A percentile compares a stretch with the other conserved stretches of the same genome.
Conservation (phyloP, 2,888 invertebrate species). For the Falcaria lacertinaria region DNA sequence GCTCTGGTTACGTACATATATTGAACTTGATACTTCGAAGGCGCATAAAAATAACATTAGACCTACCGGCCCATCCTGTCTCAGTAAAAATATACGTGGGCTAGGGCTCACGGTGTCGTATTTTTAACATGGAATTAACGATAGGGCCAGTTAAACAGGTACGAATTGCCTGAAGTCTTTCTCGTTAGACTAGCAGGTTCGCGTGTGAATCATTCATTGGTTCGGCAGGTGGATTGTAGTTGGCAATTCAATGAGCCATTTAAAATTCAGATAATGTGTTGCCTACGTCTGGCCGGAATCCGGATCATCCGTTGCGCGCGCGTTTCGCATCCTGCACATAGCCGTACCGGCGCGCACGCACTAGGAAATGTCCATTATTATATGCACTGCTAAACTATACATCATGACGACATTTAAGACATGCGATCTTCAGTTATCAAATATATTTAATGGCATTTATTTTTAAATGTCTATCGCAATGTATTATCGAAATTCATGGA, state of each 20-base stretch:
- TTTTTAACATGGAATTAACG: constrained; percentile 9
- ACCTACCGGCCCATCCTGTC: constrained; percentile 20
- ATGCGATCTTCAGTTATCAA: too few relatives aligned
- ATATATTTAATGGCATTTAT: too few relatives aligned
- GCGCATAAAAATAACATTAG: constrained; percentile 29
- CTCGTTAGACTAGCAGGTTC: constrained; percentile 22
- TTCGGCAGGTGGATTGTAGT: constrained; percentile 56
- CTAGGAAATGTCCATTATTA: too few relatives aligned
- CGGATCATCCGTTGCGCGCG: constrained; percentile 68
- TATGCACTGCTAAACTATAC: too few relatives aligned
- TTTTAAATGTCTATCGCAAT: too few relatives aligned
- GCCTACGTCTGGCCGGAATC: constrained; percentile 57
- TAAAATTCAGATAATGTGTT: constrained; percentile 66
- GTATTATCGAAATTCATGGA: too few relatives aligned
- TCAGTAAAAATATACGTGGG: constrained; percentile 16
- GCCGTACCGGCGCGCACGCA: constrained; percentile 53
- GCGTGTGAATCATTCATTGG: constrained; percentile 53
- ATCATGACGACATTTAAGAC: too few relatives aligned
- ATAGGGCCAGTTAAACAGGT: constrained; percentile 3
- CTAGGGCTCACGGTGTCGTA: constrained; percentile 7
- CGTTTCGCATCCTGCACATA: constrained; percentile 57
- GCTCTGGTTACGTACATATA: constrained; percentile 46
- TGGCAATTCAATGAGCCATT: constrained; percentile 63
- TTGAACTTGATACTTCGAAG: constrained; percentile 44
- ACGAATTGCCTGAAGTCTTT: constrained; percentile 4